A percentile compares a stretch with the other conserved stretches of the same genome.
These are phyloP conservation scores for Actenoides lindsayi DNA, from an alignment of 2,113 vertebrate species.

Conservation along the genomic window DNA sequence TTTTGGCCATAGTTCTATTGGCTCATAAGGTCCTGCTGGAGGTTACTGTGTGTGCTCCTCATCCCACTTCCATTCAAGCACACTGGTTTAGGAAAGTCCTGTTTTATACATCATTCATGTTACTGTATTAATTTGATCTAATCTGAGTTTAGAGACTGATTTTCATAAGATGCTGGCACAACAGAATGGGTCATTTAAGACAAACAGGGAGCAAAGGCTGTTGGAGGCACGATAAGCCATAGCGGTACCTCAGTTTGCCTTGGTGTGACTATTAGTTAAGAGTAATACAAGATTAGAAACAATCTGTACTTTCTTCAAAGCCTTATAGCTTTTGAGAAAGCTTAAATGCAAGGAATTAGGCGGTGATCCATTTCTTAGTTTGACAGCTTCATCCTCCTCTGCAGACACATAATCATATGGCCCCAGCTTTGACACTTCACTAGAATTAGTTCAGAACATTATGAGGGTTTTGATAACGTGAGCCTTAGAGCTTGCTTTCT, in stretches of 20 bases:
- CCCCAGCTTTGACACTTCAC: not conserved
- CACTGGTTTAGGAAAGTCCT: not conserved
- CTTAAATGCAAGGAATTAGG: not conserved
- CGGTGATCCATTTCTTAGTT: not conserved
- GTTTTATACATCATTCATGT: not conserved
- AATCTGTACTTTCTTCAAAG: not conserved
- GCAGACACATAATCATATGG: not conserved
- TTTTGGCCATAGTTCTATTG: not conserved
- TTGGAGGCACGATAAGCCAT: not conserved
- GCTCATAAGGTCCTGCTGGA: not conserved
- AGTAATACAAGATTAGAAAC: not conserved
- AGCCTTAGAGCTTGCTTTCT: not conserved
- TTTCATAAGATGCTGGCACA: not conserved
- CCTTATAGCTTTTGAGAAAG: not conserved
- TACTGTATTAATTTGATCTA: not conserved
- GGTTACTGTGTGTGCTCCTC: accelerated
- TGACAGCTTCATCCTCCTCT: not conserved
- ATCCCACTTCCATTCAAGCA: not conserved
- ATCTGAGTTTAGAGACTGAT: not conserved
- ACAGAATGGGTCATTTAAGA: not conserved
- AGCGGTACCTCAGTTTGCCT: not conserved
- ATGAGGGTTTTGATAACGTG: not conserved
- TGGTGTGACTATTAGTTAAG: not conserved
- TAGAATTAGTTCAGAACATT: not conserved
- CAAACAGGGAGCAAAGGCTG: not conserved